phyloP scores from a whole-genome alignment of 1,140 invertebrate genomes.

The Caenorhabditis latens region DNA sequence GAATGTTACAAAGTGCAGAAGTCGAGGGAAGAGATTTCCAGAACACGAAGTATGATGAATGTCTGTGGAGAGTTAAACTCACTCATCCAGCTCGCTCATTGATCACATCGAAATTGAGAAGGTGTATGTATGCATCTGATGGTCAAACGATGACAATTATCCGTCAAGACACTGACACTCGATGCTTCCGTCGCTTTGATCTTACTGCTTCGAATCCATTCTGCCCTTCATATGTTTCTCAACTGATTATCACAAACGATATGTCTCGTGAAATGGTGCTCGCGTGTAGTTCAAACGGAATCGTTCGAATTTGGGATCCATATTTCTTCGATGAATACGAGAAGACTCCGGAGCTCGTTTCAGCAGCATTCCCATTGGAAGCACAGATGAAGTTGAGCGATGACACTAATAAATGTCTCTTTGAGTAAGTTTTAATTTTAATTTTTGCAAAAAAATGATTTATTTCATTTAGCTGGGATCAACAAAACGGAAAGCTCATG shows the following conservation, averaged over 20 bases:
- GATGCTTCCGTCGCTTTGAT: slow-evolving; percentile 44
- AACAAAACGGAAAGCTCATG: slow-evolving; percentile 69
- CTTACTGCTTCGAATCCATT: slow-evolving; percentile 28
- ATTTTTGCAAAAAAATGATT: background rate
- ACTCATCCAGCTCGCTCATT: slow-evolving; percentile 6
- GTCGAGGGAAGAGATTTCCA: slow-evolving; percentile 29
- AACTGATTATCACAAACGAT: slow-evolving; percentile 73
- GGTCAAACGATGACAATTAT: slow-evolving; percentile 63
- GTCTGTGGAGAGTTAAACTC: slow-evolving; percentile 9
- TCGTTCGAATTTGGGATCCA: slow-evolving; percentile 74
- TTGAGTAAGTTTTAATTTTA: slow-evolving; percentile 11
- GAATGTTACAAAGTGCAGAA: slow-evolving; percentile 44
- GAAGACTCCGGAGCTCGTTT: slow-evolving; percentile 56
- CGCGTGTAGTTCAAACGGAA: slow-evolving; percentile 70
- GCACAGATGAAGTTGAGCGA: slow-evolving; percentile 60
- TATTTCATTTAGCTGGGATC: slow-evolving; percentile 72
- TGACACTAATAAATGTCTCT: slow-evolving; percentile 69
- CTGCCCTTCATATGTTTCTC: slow-evolving; percentile 68
- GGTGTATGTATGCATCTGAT: slow-evolving; percentile 70
- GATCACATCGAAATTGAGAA: slow-evolving; percentile 20
- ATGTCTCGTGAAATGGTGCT: slow-evolving; percentile 73
- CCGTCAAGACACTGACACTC: background rate
- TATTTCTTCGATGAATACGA: slow-evolving; percentile 57
- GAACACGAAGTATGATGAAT: slow-evolving; percentile 4
- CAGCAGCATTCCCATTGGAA: slow-evolving; percentile 67